phyloP scores from a whole-genome alignment of 2,113 vertebrate species.

The Notothenia rossii region DNA sequence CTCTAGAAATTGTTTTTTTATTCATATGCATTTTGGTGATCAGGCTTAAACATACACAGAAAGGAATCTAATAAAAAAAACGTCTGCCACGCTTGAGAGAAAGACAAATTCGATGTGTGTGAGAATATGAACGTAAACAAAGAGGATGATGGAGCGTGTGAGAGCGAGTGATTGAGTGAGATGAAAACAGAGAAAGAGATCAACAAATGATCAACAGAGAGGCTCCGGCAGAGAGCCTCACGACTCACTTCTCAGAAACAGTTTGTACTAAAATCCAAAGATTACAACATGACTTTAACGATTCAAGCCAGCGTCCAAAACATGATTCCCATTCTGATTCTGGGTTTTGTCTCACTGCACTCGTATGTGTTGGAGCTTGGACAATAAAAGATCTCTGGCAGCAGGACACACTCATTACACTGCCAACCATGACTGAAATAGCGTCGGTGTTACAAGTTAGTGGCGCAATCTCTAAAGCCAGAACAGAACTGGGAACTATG shows the following conservation, averaged over 20 bases:
- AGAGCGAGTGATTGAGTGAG: constrained; percentile 11
- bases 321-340: constrained; percentile 2
- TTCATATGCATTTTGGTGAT: too few species aligned
- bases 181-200: constrained; percentile 27
- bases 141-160: constrained; percentile 7
- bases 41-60: background rate
- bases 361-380: constrained; percentile 6
- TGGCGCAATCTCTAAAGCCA: constrained; percentile 43
- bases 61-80: background rate
- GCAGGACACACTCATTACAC: background rate
- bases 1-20: too few species aligned
- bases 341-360: constrained; percentile 7
- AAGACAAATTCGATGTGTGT: background rate
- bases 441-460: constrained; percentile 47
- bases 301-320: constrained; percentile 22
- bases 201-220: constrained; percentile 35
- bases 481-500: constrained; percentile 37
- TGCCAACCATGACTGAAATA: constrained; percentile 58
- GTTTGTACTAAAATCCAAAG: constrained; percentile 18
- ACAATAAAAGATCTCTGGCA: constrained; percentile 48
- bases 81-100: background rate
- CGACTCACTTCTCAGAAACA: constrained; percentile 33
- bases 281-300: constrained; percentile 26
- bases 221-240: constrained; percentile 25
- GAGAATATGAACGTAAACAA: background rate